Percentiles rank a stretch among this genome's conserved stretches.
Conservation (phyloP, 1,140 invertebrate genomes). For the Psilanteris sp. region DNA sequence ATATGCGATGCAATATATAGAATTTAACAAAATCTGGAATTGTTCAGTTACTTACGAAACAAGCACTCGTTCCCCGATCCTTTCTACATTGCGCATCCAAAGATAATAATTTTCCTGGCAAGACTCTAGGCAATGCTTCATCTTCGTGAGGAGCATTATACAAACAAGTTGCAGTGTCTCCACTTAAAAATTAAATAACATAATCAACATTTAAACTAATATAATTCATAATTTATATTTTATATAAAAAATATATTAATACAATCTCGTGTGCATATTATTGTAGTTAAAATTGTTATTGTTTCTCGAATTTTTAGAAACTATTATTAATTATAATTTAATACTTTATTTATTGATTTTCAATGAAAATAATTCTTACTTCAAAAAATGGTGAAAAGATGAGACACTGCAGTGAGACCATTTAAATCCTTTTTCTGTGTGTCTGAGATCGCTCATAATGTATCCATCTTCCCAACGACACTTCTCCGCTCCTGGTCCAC, state of each 20-base stretch:
- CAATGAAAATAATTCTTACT: conserved; percentile 82
- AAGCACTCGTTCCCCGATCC: conserved; percentile 95
- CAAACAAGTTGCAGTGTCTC: conserved; percentile 95
- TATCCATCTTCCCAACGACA: conserved; percentile 97
- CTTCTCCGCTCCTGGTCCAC: conserved; percentile 96
- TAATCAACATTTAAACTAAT: no score
- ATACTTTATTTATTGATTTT: no score
- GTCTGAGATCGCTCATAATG: conserved; percentile 96
- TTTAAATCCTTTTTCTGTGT: conserved; percentile 95
- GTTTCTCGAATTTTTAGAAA: no score
- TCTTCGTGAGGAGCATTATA: conserved; percentile 97
- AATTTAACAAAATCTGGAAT: no score
- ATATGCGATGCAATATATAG: no score
- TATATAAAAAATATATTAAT: no score
- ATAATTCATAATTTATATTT: no score
- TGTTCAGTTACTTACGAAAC: conserved; percentile 89
- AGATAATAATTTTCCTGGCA: conserved; percentile 93
- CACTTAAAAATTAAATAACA: conserved; percentile 87
- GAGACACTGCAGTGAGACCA: conserved; percentile 97
- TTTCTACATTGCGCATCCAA: conserved; percentile 95
- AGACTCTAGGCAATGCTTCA: conserved; percentile 90
- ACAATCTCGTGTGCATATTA: no score
- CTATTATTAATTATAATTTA: no score
- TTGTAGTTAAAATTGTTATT: no score
- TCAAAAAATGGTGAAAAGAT: conserved; percentile 96